Percentiles rank a stretch among this genome's conserved stretches.
Conservation (phyloP, 2,888 invertebrate genomes). For the Nymphalis urticae region DNA sequence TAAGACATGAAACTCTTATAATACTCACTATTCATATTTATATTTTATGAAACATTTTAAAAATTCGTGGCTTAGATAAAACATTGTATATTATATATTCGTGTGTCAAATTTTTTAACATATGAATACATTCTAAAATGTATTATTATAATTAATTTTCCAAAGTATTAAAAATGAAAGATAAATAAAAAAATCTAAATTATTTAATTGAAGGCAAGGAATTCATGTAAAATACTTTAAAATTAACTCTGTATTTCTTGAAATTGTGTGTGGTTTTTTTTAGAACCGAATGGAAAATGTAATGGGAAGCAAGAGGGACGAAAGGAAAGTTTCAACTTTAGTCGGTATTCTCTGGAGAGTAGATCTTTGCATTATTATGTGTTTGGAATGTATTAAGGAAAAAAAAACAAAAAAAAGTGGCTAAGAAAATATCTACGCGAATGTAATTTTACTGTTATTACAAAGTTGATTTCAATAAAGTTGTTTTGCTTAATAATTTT, state of each 20-base stretch:
- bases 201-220: too few species aligned
- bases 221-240: too few species aligned
- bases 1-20: too few species aligned
- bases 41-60: too few species aligned
- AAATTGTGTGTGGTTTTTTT: background rate
- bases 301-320: conserved; percentile 1
- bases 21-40: too few species aligned
- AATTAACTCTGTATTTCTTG: background rate
- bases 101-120: too few species aligned
- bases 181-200: too few species aligned
- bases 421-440: background rate
- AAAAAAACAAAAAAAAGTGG: background rate
- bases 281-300: background rate
- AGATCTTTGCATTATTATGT: conserved; percentile 9
- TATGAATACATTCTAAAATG: too few species aligned
- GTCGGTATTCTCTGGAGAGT: conserved; percentile 2
- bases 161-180: too few species aligned
- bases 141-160: too few species aligned
- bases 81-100: too few species aligned
- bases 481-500: background rate
- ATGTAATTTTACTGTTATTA: background rate
- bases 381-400: conserved; percentile 2
- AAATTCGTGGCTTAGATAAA: too few species aligned
- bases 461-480: background rate
- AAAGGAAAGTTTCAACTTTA: conserved; percentile 1